Conservation (phyloP, 2,113 vertebrate genomes). For the Cercopithecus mona region DNA sequence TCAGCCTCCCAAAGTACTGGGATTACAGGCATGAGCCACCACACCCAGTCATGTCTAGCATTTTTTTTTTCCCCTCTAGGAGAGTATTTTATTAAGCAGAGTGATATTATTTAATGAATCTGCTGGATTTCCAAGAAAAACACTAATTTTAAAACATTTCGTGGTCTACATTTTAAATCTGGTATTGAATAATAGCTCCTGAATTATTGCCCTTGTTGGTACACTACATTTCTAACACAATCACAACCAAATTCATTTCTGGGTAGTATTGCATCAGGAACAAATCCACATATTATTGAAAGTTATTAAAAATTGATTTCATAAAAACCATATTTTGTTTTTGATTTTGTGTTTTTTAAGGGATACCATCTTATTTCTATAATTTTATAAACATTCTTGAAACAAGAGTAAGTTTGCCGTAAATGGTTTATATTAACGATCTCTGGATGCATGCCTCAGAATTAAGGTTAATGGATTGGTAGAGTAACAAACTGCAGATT, state of each 20-base stretch:
- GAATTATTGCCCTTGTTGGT: not conserved
- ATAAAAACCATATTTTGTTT: not conserved
- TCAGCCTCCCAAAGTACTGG: too few relatives aligned
- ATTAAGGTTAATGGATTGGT: conserved; percentile 70
- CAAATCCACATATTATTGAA: not conserved
- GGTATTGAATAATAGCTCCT: not conserved
- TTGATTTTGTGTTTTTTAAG: not conserved
- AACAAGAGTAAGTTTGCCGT: conserved; percentile 43
- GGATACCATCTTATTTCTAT: not conserved
- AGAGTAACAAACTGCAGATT: conserved; percentile 51
- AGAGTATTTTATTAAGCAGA: not conserved
- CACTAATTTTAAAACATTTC: not conserved
- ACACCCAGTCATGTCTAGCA: not conserved
- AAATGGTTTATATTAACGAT: conserved; percentile 56
- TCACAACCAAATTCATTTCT: not conserved
- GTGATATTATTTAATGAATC: conserved; percentile 6
- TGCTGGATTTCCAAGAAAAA: not conserved
- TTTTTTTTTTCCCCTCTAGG: not conserved
- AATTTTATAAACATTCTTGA: conserved; percentile 56
- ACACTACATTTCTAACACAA: not conserved
- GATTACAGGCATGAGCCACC: too few relatives aligned
- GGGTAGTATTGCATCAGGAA: not conserved
- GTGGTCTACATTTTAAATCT: not conserved
- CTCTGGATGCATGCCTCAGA: conserved; percentile 62
- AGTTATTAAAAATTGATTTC: conserved; percentile 18